These are phyloP conservation scores for Leptopterna dolabrata DNA, from an alignment of 2,888 invertebrate genomes.

Conservation along the genomic window DNA sequence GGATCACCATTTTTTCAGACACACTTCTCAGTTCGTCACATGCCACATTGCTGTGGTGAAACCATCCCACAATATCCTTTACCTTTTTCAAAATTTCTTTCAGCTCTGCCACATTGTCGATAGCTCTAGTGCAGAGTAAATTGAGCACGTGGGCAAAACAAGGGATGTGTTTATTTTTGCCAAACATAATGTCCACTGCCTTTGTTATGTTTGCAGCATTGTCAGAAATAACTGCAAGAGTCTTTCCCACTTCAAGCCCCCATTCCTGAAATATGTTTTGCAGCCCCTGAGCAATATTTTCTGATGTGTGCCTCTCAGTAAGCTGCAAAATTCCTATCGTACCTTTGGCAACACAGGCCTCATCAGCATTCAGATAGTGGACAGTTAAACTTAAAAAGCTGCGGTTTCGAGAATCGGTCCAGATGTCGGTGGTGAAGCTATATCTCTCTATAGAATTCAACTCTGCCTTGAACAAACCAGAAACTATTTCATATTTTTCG, in stretches of 20 bases:
- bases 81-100: not conserved
- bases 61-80: constrained; percentile 8
- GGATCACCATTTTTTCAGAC: too few relatives aligned
- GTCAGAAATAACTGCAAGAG: not conserved
- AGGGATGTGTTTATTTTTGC: not conserved
- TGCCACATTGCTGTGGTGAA: not conserved
- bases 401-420: constrained; percentile 1
- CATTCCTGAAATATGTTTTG: not conserved
- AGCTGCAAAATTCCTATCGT: not conserved
- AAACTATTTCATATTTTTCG: too few relatives aligned
- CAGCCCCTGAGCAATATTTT: not conserved
- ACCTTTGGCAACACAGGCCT: not conserved
- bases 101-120: not conserved
- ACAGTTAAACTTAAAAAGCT: not conserved
- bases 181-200: not conserved
- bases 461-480: not conserved
- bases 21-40: not conserved
- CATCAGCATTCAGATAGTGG: constrained; percentile 5
- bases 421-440: constrained; percentile 15
- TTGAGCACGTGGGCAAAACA: not conserved
- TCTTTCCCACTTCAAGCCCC: not conserved
- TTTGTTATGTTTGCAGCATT: not conserved
- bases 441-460: constrained; percentile 9
- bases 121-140: not conserved
- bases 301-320: not conserved